A percentile compares a stretch with the other conserved stretches of the same genome.
Evolutionary conservation across 2,797 vertebrate species (phyloP).

Genomic region (Lagocephalus sceleratus): DNA sequence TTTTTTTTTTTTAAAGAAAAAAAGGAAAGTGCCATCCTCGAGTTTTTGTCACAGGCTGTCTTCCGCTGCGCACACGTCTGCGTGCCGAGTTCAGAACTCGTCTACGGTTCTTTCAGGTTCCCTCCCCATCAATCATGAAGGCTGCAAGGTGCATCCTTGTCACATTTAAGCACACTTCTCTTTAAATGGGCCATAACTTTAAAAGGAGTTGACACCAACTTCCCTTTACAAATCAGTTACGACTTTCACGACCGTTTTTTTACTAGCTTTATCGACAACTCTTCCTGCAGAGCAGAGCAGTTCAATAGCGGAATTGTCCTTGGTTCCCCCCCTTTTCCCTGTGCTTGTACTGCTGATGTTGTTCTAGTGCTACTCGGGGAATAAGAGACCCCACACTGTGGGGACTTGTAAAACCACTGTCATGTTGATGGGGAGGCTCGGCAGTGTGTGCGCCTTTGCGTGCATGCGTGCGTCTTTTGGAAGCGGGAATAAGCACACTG

Average conservation of each 20-base stretch:
- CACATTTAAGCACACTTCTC: conserved; percentile 63
- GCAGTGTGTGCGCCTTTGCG: conserved; percentile 34
- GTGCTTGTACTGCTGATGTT: conserved; percentile 52
- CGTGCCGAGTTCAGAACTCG: conserved; percentile 18
- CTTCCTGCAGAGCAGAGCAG: conserved; percentile 33
- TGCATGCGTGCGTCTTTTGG: conserved; percentile 35
- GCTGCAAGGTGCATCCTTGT: conserved; percentile 71
- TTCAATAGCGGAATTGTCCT: conserved; percentile 63
- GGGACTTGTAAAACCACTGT: conserved; percentile 76
- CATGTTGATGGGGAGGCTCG: conserved; percentile 64
- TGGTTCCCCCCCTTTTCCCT: conserved; percentile 26
- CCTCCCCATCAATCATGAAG: conserved; percentile 58
- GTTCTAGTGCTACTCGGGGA: conserved; percentile 64
- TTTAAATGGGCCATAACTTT: conserved; percentile 72
- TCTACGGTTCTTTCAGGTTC: conserved; percentile 53
- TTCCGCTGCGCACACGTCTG: conserved; percentile 15
- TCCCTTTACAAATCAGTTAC: conserved; percentile 71
- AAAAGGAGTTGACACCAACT: conserved; percentile 70
- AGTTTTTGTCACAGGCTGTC: conserved; percentile 60
- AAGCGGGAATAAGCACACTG: conserved; percentile 52
- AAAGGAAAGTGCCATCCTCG: conserved; percentile 63
- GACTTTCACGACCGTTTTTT: conserved; percentile 68
- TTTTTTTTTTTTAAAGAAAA: conserved; percentile 63
- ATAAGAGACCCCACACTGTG: conserved; percentile 70
- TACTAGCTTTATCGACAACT: conserved; percentile 70